phyloP scores from a whole-genome alignment of 2,113 vertebrate species.

The Sinosuthora webbiana region DNA sequence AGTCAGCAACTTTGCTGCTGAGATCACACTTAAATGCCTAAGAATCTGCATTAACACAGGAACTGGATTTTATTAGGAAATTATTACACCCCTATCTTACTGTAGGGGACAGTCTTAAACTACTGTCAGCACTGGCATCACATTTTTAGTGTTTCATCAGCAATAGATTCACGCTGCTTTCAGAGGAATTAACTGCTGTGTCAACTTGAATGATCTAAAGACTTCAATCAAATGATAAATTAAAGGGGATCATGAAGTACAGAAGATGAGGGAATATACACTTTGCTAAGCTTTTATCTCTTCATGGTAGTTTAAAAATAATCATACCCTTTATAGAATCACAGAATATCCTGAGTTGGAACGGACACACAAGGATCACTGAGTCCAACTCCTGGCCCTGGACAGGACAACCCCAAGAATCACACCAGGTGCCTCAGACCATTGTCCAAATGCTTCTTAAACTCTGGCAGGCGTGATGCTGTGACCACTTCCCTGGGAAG shows the following conservation, averaged over 20 bases:
- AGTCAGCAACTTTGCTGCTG: neutral
- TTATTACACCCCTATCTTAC: neutral
- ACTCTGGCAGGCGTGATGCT: neutral
- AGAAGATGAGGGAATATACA: neutral
- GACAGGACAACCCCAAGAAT: neutral
- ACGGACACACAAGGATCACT: fast-evolving
- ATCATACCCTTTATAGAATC: neutral
- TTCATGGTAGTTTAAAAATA: neutral
- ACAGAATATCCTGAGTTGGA: neutral
- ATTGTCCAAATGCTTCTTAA: neutral
- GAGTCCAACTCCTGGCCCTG: neutral
- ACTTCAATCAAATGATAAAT: neutral
- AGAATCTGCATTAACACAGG: neutral
- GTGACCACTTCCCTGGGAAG: neutral
- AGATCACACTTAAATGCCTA: neutral
- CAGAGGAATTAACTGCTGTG: neutral
- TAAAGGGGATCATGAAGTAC: neutral
- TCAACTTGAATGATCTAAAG: neutral
- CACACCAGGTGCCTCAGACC: neutral
- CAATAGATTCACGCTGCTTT: neutral
- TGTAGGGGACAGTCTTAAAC: neutral
- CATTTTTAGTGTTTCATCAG: neutral
- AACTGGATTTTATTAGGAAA: neutral
- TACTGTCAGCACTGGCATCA: neutral
- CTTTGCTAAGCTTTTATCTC: neutral